Evolutionary conservation across 2,888 invertebrate species (phyloP), one percentile per base, ranked within the genome.

Genomic region (Catocala fraxini): DNA sequence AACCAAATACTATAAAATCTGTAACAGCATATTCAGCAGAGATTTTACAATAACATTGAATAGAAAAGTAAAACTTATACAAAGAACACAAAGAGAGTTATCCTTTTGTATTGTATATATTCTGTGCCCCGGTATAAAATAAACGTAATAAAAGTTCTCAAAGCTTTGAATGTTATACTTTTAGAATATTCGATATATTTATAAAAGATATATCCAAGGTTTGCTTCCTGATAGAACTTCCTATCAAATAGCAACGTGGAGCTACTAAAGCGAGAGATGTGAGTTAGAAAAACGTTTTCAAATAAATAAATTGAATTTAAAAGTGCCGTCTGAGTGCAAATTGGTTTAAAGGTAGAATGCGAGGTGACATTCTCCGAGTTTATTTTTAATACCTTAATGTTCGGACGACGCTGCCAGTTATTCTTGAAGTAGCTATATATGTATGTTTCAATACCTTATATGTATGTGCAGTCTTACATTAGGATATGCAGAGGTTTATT

Each of bases 291-390:
- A 51, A 0, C 2, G 35, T 35, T 35, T 51, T 51, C 12, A 51
- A 49, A 49, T 49, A 49, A 49, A 51, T 51, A 51, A 51, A 51
- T 51, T 51, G 12, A 51, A 51, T 51, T 51, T 34, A 9, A 51
- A 35, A 35, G 35, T 9, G 6, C 51, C 34, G 48, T 49, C 34
- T 12, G 51, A 12, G 34, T 35, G 51, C 51, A 51, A 51, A 51
- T 39, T 12, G 12, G 35, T 34, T 51, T 51, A 51, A 10, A 12
- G 7, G 35, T 35, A 35, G n/a, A 34, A n/a, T 34, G 33, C 7
- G 7, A 13, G 13, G 34, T n/a, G 5, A 25, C 9, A 11, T 5
- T 47, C 11, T 4, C 5, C 9, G 25, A 25, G 5, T 47, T 47
- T 47, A 42, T 42, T 42, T 45, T 12, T 45, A 45, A 39, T 39